These are phyloP conservation scores for Atlantisia rogersi DNA, from an alignment of 2,113 vertebrate species.

Conservation along the genomic window DNA sequence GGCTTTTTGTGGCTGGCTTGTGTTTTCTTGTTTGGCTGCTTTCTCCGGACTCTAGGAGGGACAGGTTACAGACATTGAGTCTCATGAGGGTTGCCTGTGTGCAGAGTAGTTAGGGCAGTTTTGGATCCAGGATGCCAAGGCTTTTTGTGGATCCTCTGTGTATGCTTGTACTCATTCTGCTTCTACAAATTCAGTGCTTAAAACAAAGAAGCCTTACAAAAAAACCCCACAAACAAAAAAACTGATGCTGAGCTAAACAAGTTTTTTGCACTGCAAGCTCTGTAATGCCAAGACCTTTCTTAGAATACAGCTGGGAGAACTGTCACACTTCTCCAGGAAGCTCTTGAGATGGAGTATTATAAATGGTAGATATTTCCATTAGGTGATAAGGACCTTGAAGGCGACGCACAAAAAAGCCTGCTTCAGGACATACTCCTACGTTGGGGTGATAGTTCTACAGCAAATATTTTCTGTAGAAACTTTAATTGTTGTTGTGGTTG, in stretches of 20 bases:
- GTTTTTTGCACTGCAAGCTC: not conserved
- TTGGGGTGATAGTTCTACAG: not conserved
- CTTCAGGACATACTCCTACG: not conserved
- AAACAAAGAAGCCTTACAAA: not conserved
- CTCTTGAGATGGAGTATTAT: not conserved
- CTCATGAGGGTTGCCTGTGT: not conserved
- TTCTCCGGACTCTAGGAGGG: not conserved
- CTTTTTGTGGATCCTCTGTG: not conserved
- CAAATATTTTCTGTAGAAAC: not conserved
- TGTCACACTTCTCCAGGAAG: not conserved
- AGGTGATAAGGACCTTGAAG: not conserved
- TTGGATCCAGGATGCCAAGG: not conserved
- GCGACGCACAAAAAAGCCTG: not conserved
- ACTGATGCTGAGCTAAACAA: not conserved
- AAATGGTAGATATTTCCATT: not conserved
- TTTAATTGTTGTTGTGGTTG: not conserved
- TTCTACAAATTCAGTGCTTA: not conserved
- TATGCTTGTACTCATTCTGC: no score
- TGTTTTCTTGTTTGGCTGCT: not conserved
- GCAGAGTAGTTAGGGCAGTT: not conserved
- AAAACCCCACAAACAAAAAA: not conserved
- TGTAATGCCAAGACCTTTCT: not conserved
- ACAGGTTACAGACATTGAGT: not conserved
- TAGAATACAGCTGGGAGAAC: not conserved
- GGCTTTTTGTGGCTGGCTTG: not conserved